These are phyloP conservation scores for Metopolophium dirhodum DNA, from an alignment of 1,140 invertebrate species.

Conservation along the genomic window DNA sequence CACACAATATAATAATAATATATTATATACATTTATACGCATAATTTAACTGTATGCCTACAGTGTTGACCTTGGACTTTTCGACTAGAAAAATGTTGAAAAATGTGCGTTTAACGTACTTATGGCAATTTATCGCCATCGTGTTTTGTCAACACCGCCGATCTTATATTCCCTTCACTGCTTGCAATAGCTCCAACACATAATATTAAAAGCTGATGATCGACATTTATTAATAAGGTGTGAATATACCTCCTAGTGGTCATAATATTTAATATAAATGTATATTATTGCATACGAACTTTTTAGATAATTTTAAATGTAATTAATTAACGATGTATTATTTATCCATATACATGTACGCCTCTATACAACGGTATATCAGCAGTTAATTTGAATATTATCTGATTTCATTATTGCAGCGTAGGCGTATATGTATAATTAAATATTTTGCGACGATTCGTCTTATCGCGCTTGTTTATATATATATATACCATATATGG, in stretches of 20 bases:
- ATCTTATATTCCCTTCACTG: slow-evolving; percentile 18
- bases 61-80: slow-evolving; percentile 9
- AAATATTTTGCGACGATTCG: no score
- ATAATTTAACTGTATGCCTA: neutral
- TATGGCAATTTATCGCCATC: neutral
- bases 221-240: neutral
- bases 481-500: neutral
- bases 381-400: no score
- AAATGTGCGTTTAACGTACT: neutral
- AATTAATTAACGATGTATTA: neutral
- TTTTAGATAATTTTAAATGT: neutral
- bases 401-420: no score
- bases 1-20: neutral
- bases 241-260: no score
- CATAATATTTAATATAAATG: neutral
- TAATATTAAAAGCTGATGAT: neutral
- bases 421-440: no score
- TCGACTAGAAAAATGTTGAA: neutral
- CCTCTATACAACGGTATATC: no score
- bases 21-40: neutral
- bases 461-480: no score
- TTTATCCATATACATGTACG: no score
- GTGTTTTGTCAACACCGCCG: neutral
- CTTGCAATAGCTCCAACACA: neutral
- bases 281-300: neutral